Evolutionary conservation across 1,140 invertebrate genomes (phyloP), one percentile per base, ranked within the genome.

Genomic region (Cyrtorhinus lividipennis): DNA sequence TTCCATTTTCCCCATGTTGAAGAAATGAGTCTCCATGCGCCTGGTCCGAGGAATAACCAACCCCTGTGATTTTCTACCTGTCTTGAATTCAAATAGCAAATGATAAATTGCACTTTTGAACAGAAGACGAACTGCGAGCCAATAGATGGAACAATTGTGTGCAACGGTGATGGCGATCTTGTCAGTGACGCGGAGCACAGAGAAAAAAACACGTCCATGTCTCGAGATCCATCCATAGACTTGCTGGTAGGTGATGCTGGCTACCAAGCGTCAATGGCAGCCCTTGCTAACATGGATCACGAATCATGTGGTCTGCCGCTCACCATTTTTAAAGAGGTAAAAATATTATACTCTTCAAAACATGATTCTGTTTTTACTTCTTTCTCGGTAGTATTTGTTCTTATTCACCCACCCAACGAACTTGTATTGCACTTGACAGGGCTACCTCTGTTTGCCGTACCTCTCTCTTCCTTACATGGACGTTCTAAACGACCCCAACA

Each of bases 381-480:
- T 15, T 15, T 15, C 15, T 38, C 30, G 15, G 30, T 15, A 38
- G n/a, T n/a, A n/a, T n/a, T n/a, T n/a, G n/a, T 38, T 38, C 15
- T 38, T 38, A 15, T 38, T 38, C 30, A 38, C 5, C 30, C 30
- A 38, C 5, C 30, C 30, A 38, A 38, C 15, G 30, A n/a, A n/a
- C n/a, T 38, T 38, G 30, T 38, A 38, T 15, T 38, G 30, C 5
- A 15, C 15, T 38, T 38, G 72, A 15, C 68, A 87, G 82, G 95
- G 95, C 44, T 92, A 90, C 71, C 78, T 98, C 8, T 97, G 93
- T 72, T 83, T 97, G 73, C 95, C 96, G 27, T 99, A 98, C 75
- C 78, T 98, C 59, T 97, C 93, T 2, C 77, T 99, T 48, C 91
- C 94, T 67, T 97, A 95, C 73, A 83, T 97, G 76, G 95, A 98